Base-by-base conservation (phyloP, 2,113 vertebrate species). In the Mixornis gularis region DNA sequence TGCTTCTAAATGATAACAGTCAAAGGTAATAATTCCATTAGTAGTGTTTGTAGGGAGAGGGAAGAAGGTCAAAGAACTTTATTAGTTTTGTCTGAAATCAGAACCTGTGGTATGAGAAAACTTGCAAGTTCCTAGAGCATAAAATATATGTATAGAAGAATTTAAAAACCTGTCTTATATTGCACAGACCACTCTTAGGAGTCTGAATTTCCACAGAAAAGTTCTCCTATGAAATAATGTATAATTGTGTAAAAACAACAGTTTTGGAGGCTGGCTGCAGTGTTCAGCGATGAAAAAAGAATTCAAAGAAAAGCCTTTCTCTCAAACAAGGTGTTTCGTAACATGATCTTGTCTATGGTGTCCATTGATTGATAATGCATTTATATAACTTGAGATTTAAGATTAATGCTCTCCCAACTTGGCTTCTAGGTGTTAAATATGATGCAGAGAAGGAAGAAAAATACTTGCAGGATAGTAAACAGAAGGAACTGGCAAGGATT, bases 401-500 rank as follows among this genome's bases (percentile, higher is more conserved):
- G 25, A 6, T 79, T 36, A 80, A 36, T 93, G 30, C 68, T 90
- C 52, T 82, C 73, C 51, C 14, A 74, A 40, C 74, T 89, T 95
- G 73, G 44, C 18, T 91, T 92, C 41, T 62, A 99, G 99, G 98
- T 13, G 97, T 99, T 80, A 98, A 98, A 89, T 99, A 99, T 68
- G 99, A 99, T 97, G 97, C 98, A 65, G 98, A 97, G 32, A 99
- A 99, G 94, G 99, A 99, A 95, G 98, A 99, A 97, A 98, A 97
- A 58, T 98, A 98, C 65, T 97, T 98, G 73, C 99, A 99, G 91
- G 99, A 99, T 93, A 97, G 96, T 49, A 99, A 99, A 93, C 98
- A 99, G 88, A 99, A 96, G 72, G 99, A 99, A 56, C 96, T 99
- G 85, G 97, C 98, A 80, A 98, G 98, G 92, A 99, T 99, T 84